These are phyloP conservation scores for Dascyllus trimaculatus DNA, from an alignment of 2,113 vertebrate genomes.

Conservation along the genomic window DNA sequence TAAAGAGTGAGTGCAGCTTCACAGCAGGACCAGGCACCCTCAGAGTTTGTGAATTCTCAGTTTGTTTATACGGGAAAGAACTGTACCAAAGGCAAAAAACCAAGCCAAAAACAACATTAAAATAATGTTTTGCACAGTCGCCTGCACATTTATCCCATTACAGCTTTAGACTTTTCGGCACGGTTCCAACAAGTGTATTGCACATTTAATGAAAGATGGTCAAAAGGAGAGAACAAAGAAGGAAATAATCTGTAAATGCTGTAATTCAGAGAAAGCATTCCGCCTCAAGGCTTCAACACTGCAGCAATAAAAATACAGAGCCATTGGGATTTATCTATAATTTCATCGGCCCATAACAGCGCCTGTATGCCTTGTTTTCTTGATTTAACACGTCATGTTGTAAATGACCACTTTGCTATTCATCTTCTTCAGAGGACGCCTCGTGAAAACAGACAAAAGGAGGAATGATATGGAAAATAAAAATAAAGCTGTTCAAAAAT, in stretches of 20 bases:
- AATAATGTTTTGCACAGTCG: slow-evolving; percentile 46
- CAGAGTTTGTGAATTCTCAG: slow-evolving; percentile 27
- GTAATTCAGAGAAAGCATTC: slow-evolving; percentile 39
- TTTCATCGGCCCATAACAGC: slow-evolving; percentile 1
- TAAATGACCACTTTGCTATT: slow-evolving; percentile 33
- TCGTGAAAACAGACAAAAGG: slow-evolving; percentile 3
- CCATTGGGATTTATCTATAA: slow-evolving; percentile 32
- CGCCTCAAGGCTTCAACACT: slow-evolving; percentile 20
- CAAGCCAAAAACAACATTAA: slow-evolving; percentile 49
- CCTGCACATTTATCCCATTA: slow-evolving; percentile 59
- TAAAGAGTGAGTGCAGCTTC: slow-evolving; percentile 31
- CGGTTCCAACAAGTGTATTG: slow-evolving; percentile 18
- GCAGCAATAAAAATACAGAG: slow-evolving; percentile 32
- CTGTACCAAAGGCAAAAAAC: slow-evolving; percentile 54
- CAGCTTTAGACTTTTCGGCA: slow-evolving; percentile 33
- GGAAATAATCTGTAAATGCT: slow-evolving; percentile 64
- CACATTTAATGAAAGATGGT: slow-evolving; percentile 69
- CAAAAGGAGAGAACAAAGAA: slow-evolving; percentile 34
- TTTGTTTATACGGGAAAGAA: slow-evolving; percentile 55
- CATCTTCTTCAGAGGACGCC: not conserved
- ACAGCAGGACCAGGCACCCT: slow-evolving; percentile 21
- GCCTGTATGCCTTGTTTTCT: not conserved
- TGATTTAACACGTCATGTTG: slow-evolving; percentile 15
- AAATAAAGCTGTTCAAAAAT: slow-evolving; percentile 22
- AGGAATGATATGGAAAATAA: not conserved